These are phyloP conservation scores for Ceramica pisi DNA, from an alignment of 2,888 invertebrate genomes.

Conservation along the genomic window DNA sequence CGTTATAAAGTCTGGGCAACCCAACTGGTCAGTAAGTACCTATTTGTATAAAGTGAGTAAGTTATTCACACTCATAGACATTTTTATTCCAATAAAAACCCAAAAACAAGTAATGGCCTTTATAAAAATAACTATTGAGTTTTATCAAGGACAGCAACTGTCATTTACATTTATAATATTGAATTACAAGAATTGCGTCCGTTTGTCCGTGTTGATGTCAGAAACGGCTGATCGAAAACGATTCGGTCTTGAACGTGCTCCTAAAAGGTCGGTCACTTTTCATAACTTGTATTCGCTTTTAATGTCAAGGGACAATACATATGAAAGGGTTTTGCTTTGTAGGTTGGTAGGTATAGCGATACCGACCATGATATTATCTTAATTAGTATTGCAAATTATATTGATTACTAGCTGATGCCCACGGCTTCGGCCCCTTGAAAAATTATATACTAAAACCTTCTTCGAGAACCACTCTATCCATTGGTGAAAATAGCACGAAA, in stretches of 20 bases:
- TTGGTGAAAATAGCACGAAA: no score
- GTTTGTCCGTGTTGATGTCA: conserved; percentile 13
- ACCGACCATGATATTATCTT: neutral
- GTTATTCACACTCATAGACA: no score
- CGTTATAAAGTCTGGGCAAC: no score
- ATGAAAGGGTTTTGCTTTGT: neutral
- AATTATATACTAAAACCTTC: no score
- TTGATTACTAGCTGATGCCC: no score
- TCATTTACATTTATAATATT: conserved; percentile 8
- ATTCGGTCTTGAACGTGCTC: conserved; percentile 10
- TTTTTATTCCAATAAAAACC: no score
- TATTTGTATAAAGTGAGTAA: no score
- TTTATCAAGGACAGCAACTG: neutral
- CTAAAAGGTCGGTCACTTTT: conserved; percentile 16
- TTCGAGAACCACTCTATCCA: no score
- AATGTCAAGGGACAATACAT: conserved; percentile 24
- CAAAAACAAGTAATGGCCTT: no score
- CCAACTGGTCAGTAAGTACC: no score
- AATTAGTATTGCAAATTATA: neutral
- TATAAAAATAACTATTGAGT: neutral
- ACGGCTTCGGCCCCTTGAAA: no score
- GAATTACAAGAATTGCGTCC: neutral
- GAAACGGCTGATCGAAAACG: conserved; percentile 8
- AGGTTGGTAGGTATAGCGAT: neutral
- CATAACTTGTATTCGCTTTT: conserved; percentile 14